Evolutionary conservation across 1,140 invertebrate species (phyloP).

Genomic region (Coptotermes formosanus): DNA sequence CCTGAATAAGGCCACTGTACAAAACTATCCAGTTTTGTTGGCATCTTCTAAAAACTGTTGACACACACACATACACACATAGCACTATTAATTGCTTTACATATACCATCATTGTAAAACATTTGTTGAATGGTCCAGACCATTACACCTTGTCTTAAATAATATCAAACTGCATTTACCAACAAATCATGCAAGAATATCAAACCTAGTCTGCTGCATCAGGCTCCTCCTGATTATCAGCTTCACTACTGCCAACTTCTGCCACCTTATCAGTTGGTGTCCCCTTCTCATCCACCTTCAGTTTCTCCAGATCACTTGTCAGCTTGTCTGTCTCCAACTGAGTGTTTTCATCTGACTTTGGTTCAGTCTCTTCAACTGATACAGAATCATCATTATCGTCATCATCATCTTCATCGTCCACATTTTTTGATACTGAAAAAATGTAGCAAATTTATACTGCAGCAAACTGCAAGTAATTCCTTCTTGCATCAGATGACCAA

Average conservation of each 20-base stretch:
- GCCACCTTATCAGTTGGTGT: neutral
- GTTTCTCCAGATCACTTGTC: neutral
- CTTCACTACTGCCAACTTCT: neutral
- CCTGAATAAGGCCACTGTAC: neutral
- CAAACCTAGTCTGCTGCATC: neutral
- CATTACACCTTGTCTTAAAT: neutral
- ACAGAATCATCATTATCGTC: neutral
- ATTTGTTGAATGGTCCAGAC: neutral
- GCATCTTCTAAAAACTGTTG: neutral
- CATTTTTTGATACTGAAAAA: neutral
- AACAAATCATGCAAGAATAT: neutral
- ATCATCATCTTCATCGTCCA: neutral
- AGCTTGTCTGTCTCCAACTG: neutral
- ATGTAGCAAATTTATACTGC: neutral
- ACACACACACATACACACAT: neutral
- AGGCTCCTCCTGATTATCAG: too few relatives aligned
- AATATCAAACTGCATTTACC: neutral
- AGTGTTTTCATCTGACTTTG: neutral
- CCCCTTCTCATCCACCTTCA: constrained; percentile 13
- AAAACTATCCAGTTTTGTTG: neutral
- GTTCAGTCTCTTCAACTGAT: neutral
- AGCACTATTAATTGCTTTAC: neutral
- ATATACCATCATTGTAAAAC: neutral
- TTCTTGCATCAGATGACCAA: too few relatives aligned
- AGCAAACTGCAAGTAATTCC: too few relatives aligned